Evolutionary conservation across 2,113 vertebrate species (phyloP).

Genomic region (Podarcis muralis): DNA sequence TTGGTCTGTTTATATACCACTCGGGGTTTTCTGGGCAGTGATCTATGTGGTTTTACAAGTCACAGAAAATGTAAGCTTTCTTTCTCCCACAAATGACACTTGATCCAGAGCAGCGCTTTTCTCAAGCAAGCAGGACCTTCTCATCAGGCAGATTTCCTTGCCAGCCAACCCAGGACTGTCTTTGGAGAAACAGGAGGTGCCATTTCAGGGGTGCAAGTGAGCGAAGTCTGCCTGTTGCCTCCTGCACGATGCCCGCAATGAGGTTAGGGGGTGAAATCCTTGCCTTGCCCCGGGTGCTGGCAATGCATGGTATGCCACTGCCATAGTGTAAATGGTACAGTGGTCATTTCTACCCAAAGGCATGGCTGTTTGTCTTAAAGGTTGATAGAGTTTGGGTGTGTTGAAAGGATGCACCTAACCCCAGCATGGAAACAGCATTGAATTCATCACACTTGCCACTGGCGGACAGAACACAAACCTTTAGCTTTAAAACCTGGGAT

Average conservation of each 20-base stretch:
- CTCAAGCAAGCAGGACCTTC: background rate
- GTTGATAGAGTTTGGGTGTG: too few species aligned
- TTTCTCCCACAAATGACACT: too few species aligned
- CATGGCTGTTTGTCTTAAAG: too few species aligned
- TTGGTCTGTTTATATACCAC: too few species aligned
- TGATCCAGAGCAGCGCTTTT: background rate
- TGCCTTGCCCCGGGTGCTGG: too few species aligned
- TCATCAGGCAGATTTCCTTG: too few species aligned
- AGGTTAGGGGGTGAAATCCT: too few species aligned
- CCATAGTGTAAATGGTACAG: background rate
- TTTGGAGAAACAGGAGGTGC: background rate
- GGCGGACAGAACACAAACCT: background rate
- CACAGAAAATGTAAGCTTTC: background rate
- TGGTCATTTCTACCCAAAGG: background rate
- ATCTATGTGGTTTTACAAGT: background rate
- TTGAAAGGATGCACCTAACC: background rate
- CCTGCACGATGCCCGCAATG: too few species aligned
- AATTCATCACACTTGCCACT: background rate
- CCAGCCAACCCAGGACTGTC: too few species aligned
- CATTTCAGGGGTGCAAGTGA: too few species aligned
- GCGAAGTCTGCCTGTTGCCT: background rate
- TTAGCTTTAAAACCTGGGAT: background rate
- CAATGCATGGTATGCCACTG: too few species aligned
- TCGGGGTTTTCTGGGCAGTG: too few species aligned
- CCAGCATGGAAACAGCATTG: background rate